Conservation (phyloP, 2,113 vertebrate genomes). For the Danionella cerebrum region DNA sequence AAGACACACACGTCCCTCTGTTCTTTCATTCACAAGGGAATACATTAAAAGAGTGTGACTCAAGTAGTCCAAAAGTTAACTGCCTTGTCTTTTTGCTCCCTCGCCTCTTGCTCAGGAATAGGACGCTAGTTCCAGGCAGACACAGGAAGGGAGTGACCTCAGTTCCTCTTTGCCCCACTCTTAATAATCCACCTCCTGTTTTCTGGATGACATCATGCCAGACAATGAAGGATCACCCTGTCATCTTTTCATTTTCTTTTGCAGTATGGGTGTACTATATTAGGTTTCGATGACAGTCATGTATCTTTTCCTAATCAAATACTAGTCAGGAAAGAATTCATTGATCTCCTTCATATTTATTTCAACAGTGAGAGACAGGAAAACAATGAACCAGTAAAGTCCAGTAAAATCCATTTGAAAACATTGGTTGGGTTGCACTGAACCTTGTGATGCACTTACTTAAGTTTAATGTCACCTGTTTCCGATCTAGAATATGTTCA, state of each 20-base stretch:
- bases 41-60: conserved; percentile 41
- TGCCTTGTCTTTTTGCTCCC: conserved; percentile 7
- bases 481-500: too few relatives aligned
- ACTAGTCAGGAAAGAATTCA: too few relatives aligned
- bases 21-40: conserved; percentile 52
- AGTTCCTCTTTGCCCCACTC: conserved; percentile 21
- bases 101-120: conserved; percentile 26
- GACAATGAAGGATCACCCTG: conserved; percentile 37
- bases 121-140: conserved; percentile 28
- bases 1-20: conserved; percentile 47
- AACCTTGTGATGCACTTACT: too few relatives aligned
- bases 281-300: not conserved
- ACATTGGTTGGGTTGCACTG: too few relatives aligned
- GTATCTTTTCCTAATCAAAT: too few relatives aligned
- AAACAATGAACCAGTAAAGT: too few relatives aligned
- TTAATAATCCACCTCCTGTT: conserved; percentile 30
- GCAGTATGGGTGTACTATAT: conserved; percentile 7
- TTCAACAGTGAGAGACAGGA: too few relatives aligned
- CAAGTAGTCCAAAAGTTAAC: conserved; percentile 43
- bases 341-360: too few relatives aligned
- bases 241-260: conserved; percentile 42
- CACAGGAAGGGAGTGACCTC: conserved; percentile 42
- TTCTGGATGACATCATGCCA: conserved; percentile 34
- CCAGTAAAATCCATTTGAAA: too few relatives aligned
- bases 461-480: too few relatives aligned